Percentiles rank a stretch among this genome's conserved stretches.
phyloP scores from a whole-genome alignment of 2,888 invertebrate species.

The Synergus gifuensis region DNA sequence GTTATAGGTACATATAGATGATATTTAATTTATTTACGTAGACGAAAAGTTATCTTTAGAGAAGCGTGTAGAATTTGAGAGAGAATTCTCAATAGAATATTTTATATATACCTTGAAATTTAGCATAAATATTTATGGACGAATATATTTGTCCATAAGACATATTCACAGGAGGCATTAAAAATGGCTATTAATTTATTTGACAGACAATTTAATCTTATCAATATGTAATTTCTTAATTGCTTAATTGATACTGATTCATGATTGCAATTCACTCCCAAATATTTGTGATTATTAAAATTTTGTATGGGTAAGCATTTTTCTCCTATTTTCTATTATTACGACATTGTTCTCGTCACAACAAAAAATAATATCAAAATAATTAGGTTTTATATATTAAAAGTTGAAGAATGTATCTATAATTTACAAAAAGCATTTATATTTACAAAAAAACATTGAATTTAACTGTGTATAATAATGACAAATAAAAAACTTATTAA shows the following conservation, averaged over 20 bases:
- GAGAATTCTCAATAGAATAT: neutral
- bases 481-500: neutral
- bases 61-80: constrained; percentile 10
- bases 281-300: neutral
- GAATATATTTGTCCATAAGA: neutral
- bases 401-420: neutral
- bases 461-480: neutral
- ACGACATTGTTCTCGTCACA: neutral
- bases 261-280: neutral
- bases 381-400: neutral
- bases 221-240: neutral
- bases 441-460: neutral
- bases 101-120: neutral
- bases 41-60: neutral
- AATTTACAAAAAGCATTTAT: neutral
- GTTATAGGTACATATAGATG: neutral
- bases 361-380: neutral
- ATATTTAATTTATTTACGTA: constrained; percentile 3
- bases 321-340: neutral
- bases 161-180: neutral
- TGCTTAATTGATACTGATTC: neutral
- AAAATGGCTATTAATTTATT: neutral
- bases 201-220: neutral
- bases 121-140: neutral
- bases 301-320: neutral